A percentile compares a stretch with the other conserved stretches of the same genome.
These are phyloP conservation scores for Andrena fulva DNA, from an alignment of 2,888 invertebrate species.

Conservation along the genomic window DNA sequence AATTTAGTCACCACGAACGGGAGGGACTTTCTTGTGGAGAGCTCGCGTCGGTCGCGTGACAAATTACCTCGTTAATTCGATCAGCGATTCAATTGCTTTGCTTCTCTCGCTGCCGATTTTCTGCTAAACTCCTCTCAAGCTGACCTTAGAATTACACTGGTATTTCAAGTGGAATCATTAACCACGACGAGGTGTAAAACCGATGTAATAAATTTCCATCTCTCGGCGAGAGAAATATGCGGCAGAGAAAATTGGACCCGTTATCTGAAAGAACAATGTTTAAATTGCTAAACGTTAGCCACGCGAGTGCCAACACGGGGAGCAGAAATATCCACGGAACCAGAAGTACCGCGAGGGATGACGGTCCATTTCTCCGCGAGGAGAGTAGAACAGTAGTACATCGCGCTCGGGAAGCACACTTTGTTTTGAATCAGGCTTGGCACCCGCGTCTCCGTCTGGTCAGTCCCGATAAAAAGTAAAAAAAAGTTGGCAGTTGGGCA, in stretches of 20 bases:
- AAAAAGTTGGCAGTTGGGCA: conserved; percentile 55
- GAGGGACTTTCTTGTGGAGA: conserved; percentile 14
- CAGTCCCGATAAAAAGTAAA: background rate
- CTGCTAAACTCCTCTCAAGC: conserved; percentile 6
- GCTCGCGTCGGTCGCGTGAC: conserved; percentile 38
- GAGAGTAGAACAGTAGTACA: background rate
- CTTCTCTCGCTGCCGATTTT: conserved; percentile 23
- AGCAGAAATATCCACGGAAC: background rate
- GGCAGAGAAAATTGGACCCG: background rate
- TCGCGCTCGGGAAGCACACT: background rate
- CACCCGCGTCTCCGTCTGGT: conserved; percentile 13
- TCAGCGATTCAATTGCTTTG: conserved; percentile 46
- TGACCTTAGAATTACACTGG: background rate
- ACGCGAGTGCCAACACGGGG: too few relatives aligned
- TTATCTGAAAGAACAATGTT: background rate
- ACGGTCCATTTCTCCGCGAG: background rate
- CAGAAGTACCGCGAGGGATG: background rate
- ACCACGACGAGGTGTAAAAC: too few relatives aligned
- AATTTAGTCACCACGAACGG: conserved; percentile 52
- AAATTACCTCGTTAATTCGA: conserved; percentile 52
- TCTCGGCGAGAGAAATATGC: background rate
- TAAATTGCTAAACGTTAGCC: background rate
- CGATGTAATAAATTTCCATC: too few relatives aligned
- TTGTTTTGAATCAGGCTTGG: conserved; percentile 41
- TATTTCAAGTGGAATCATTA: too few relatives aligned